These are phyloP conservation scores for Stylophora pistillata DNA, from an alignment of 64 coral and sea anemone genomes.

Conservation along the genomic window DNA sequence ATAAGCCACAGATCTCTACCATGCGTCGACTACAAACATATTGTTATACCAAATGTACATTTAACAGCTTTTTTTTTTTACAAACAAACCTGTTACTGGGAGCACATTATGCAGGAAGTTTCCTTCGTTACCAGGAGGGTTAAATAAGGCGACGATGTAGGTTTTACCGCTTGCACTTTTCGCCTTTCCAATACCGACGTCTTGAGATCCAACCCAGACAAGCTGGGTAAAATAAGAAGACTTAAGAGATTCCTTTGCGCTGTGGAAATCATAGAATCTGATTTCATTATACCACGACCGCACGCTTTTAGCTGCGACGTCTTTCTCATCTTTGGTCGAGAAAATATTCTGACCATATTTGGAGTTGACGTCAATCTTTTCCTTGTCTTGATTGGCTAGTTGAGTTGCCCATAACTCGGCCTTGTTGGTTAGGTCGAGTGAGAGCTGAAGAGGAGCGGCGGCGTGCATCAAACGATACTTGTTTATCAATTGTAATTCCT, in stretches of 20 bases:
- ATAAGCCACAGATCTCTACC: too few relatives aligned
- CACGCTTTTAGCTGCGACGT: slow-evolving; percentile 48
- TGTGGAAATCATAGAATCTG: slow-evolving; percentile 70
- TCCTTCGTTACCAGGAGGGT: slow-evolving; percentile 64
- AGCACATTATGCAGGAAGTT: slow-evolving; percentile 48
- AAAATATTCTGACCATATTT: slow-evolving; percentile 86
- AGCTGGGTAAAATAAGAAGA: slow-evolving; percentile 78
- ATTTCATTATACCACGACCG: slow-evolving; percentile 88
- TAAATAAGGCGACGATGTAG: slow-evolving; percentile 80
- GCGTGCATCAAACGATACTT: slow-evolving; percentile 91
- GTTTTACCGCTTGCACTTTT: slow-evolving; percentile 55
- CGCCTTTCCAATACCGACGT: slow-evolving; percentile 78
- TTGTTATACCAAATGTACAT: too few relatives aligned
- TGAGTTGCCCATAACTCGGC: slow-evolving; percentile 55
- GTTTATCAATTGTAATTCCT: slow-evolving; percentile 66
- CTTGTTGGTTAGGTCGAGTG: slow-evolving; percentile 67
- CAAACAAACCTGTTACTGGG: slow-evolving; percentile 73
- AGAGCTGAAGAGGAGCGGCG: slow-evolving; percentile 60
- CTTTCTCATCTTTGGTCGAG: slow-evolving; percentile 37
- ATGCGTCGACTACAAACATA: too few relatives aligned
- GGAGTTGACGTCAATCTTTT: slow-evolving; percentile 71
- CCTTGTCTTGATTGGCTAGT: slow-evolving; percentile 71
- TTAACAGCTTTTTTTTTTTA: too few relatives aligned
- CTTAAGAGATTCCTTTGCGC: slow-evolving; percentile 22
- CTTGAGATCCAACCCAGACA: slow-evolving; percentile 60